Evolutionary conservation across 2,113 vertebrate species (phyloP).

Genomic region (Apistogramma diplotaenia): DNA sequence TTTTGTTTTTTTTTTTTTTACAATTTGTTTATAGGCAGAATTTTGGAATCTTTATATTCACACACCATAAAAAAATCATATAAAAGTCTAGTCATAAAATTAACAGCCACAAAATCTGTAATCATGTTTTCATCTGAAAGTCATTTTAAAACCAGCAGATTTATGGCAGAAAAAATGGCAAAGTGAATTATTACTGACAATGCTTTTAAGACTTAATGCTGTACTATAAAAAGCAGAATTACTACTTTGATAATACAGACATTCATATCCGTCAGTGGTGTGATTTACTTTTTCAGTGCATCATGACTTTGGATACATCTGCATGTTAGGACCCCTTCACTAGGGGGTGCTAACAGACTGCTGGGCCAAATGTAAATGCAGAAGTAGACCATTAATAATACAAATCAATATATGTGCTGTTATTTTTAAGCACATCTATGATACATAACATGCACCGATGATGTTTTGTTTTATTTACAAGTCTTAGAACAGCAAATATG

Average conservation of each 20-base stretch:
- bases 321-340: slow-evolving; percentile 41
- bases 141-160: slow-evolving; percentile 46
- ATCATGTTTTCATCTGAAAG: slow-evolving; percentile 65
- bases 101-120: slow-evolving; percentile 75
- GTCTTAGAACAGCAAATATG: neutral
- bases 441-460: neutral
- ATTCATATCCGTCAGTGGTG: slow-evolving; percentile 50
- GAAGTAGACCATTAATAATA: neutral
- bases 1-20: slow-evolving; percentile 12
- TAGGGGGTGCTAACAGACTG: slow-evolving; percentile 72
- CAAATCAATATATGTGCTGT: neutral
- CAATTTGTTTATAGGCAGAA: slow-evolving; percentile 59
- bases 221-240: slow-evolving; percentile 57
- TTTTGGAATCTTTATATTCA: slow-evolving; percentile 67
- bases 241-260: slow-evolving; percentile 61
- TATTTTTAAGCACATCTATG: neutral
- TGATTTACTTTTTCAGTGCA: slow-evolving; percentile 55
- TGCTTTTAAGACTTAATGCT: slow-evolving; percentile 57
- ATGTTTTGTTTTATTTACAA: neutral
- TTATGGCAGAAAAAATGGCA: slow-evolving; percentile 45
- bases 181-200: slow-evolving; percentile 54
- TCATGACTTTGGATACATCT: neutral
- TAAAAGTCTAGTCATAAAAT: slow-evolving; percentile 77
- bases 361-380: slow-evolving; percentile 1
- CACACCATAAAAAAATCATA: slow-evolving; percentile 74